These are phyloP conservation scores for Peromyscus leucopus DNA, from an alignment of 2,113 vertebrate genomes.

Conservation along the genomic window DNA sequence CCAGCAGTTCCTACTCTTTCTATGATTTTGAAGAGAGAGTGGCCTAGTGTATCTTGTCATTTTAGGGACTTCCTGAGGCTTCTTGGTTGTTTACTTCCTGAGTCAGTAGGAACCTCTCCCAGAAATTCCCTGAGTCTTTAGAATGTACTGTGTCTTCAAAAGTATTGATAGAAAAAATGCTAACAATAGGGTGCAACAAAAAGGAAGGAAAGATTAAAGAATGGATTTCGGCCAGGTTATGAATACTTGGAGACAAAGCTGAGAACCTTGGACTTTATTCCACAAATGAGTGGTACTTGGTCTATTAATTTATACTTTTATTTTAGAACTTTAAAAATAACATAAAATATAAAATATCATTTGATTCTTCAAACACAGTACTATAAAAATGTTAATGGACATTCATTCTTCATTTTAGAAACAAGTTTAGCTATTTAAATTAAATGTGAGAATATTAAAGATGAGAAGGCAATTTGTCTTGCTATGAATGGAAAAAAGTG, in stretches of 20 bases:
- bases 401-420: background rate
- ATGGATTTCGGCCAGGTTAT: background rate
- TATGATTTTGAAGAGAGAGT: background rate
- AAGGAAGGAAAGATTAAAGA: background rate
- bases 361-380: background rate
- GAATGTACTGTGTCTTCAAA: background rate
- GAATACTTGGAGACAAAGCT: background rate
- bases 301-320: background rate
- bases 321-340: conserved; percentile 28
- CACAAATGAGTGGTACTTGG: background rate
- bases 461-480: background rate
- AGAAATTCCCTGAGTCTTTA: background rate
- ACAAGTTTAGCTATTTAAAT: background rate
- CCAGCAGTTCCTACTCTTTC: background rate
- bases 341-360: background rate
- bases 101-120: background rate
- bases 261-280: background rate
- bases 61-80: background rate
- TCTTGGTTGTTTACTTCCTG: background rate
- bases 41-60: background rate
- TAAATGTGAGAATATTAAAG: background rate
- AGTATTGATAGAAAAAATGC: background rate
- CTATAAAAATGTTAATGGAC: background rate
- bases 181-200: background rate
- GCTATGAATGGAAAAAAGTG: background rate